Evolutionary conservation across 2,888 invertebrate species (phyloP).

Genomic region (Alitta virens): DNA sequence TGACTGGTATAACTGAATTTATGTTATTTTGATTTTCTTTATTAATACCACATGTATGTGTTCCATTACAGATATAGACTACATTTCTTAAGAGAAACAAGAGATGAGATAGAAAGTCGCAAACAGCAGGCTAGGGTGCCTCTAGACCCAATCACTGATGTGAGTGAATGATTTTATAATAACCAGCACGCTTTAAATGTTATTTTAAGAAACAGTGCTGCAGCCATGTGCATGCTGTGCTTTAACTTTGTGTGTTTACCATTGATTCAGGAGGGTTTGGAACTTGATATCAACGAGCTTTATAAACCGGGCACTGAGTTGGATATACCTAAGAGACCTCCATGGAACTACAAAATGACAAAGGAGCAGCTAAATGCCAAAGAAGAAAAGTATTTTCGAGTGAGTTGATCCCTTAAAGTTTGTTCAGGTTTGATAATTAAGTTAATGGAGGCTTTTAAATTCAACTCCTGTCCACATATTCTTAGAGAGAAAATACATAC

Average conservation of each 20-base stretch:
- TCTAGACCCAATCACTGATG: conserved; percentile 34
- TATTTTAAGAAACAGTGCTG: too few relatives aligned
- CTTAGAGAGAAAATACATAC: too few relatives aligned
- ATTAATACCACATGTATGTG: neutral
- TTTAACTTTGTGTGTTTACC: neutral
- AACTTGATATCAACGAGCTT: conserved; percentile 45
- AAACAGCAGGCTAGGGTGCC: conserved; percentile 66
- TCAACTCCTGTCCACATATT: too few relatives aligned
- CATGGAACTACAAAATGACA: conserved; percentile 77
- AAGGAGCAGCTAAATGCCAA: conserved; percentile 72
- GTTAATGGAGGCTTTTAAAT: too few relatives aligned
- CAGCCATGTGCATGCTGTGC: neutral
- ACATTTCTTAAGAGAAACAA: conserved; percentile 78
- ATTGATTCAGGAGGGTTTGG: conserved; percentile 42
- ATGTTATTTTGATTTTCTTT: neutral
- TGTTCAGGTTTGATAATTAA: too few relatives aligned
- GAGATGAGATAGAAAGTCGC: conserved; percentile 69
- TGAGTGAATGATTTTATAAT: conserved; percentile 14
- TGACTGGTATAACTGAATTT: neutral
- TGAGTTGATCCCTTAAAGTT: too few relatives aligned
- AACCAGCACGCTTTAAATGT: neutral
- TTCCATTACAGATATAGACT: conserved; percentile 65
- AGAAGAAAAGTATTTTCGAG: conserved; percentile 77
- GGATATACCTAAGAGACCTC: conserved; percentile 73
- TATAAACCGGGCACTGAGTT: conserved; percentile 46